phyloP scores from a whole-genome alignment of 2,797 vertebrate species.

The Monodelphis domestica region DNA sequence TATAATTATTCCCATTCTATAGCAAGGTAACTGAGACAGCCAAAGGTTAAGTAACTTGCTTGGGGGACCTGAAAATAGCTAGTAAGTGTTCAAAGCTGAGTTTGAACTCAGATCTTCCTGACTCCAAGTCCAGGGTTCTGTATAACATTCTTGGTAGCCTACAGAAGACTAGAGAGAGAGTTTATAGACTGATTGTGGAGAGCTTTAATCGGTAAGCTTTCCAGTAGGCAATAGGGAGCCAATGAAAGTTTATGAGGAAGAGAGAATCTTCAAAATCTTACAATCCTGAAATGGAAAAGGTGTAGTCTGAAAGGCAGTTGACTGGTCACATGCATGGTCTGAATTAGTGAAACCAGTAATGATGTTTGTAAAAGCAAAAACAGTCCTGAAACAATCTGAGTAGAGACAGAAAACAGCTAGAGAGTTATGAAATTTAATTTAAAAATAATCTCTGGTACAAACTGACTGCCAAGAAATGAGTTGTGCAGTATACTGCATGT shows the following conservation, averaged over 20 bases:
- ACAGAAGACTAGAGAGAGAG: background rate
- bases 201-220: background rate
- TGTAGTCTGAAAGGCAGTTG: background rate
- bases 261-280: constrained; percentile 5
- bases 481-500: background rate
- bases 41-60: background rate
- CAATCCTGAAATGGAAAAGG: background rate
- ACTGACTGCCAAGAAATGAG: background rate
- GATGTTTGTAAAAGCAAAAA: background rate
- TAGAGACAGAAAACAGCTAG: background rate
- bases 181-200: background rate
- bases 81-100: no score
- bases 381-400: constrained; percentile 32
- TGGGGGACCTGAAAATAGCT: background rate
- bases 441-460: constrained; percentile 36
- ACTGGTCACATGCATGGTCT: constrained; percentile 34
- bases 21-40: background rate
- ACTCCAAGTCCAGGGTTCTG: background rate
- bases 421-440: constrained; percentile 59
- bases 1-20: background rate
- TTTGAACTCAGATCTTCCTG: background rate
- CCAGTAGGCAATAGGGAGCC: background rate
- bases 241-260: background rate
- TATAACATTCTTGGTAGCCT: background rate
- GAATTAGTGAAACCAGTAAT: constrained; percentile 18